Base-by-base conservation (phyloP, 2,797 vertebrate genomes). In the Benthosema pterotum region DNA sequence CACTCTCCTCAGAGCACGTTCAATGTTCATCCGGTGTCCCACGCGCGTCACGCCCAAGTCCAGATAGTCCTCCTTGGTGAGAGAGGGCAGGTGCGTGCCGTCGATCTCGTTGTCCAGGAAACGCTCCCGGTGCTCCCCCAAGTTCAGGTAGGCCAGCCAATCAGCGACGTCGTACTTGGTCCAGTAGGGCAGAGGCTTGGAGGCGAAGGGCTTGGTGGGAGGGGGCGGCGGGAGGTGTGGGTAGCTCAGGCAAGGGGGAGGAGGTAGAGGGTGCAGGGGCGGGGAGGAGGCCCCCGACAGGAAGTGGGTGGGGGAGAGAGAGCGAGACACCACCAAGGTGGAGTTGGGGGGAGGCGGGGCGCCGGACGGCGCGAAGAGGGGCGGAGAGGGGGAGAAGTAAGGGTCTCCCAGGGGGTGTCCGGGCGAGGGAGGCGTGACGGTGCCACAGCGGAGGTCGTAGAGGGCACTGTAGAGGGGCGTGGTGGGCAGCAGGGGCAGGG, bases 41-140 rank as follows among this genome's bases (percentile, higher is more conserved):
- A 98, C 97, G 12, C 97, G 93, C 1, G 96, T 98, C 61, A 98
- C 97, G 0, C 97, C 97, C 80, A 98, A 83, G 69, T 98, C 97
- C 76, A 98, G 93, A 60, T 94, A 98, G 79, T 98, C 97, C 50
- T 98, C 97, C 94, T 98, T 98, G 81, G 95, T 97, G 49, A 98
- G 88, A 42, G 95, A 95, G 43, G 97, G 97, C 65, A 98, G 92
- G 75, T 98, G 96, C 2, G 93, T 94, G 42, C 96, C 96, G 5
- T 98, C 96, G 1, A 98, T 98, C 88, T 98, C 96, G 32, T 98
- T 97, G 92, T 98, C 96, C 70, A 98, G 90, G 92, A 98, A 98
- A 4, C 93, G 93, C 25, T 96, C 96, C 4, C 95, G 90, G 84
- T 98, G 96, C 83, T 98, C 96, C 0, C 93, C 93, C 85, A 98